A percentile compares a stretch with the other conserved stretches of the same genome.
phyloP scores from a whole-genome alignment of 2,888 invertebrate species.

The Diaprepes abbreviatus region DNA sequence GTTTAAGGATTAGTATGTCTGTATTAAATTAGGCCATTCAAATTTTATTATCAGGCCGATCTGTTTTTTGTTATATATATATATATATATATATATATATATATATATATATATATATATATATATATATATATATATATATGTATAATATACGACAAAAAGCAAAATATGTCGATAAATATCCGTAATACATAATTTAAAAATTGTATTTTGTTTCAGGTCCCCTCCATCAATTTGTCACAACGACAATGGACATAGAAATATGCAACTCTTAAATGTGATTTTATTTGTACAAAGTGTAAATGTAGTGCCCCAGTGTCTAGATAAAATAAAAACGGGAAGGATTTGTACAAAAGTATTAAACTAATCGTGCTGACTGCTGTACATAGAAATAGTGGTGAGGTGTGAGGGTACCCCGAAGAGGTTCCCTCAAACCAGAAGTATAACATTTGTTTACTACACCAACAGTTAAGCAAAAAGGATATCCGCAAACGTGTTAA shows the following conservation, averaged over 20 bases:
- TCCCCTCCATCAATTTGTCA: slow-evolving; percentile 64
- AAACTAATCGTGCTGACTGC: slow-evolving; percentile 65
- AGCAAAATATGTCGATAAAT: no score
- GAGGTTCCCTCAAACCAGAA: slow-evolving; percentile 56
- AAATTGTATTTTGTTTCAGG: slow-evolving; percentile 62
- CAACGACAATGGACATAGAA: slow-evolving; percentile 69
- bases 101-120: no score
- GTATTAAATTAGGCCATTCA: no score
- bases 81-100: no score
- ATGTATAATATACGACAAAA: no score
- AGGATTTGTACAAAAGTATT: slow-evolving; percentile 67
- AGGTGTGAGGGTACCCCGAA: slow-evolving; percentile 60
- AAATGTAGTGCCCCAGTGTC: slow-evolving; percentile 70
- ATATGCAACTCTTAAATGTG: slow-evolving; percentile 72
- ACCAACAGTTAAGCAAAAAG: slow-evolving; percentile 51
- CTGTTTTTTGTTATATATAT: no score
- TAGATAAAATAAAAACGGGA: slow-evolving; percentile 62
- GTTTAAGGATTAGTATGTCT: no score
- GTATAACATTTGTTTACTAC: slow-evolving; percentile 44
- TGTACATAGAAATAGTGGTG: slow-evolving; percentile 63
- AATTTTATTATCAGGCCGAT: no score
- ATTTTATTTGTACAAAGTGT: slow-evolving; percentile 76
- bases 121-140: no score
- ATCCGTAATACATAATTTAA: no score
- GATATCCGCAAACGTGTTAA: slow-evolving; percentile 63